phyloP scores from a whole-genome alignment of 2,113 vertebrate genomes.

The Hydrolagus affinis region DNA sequence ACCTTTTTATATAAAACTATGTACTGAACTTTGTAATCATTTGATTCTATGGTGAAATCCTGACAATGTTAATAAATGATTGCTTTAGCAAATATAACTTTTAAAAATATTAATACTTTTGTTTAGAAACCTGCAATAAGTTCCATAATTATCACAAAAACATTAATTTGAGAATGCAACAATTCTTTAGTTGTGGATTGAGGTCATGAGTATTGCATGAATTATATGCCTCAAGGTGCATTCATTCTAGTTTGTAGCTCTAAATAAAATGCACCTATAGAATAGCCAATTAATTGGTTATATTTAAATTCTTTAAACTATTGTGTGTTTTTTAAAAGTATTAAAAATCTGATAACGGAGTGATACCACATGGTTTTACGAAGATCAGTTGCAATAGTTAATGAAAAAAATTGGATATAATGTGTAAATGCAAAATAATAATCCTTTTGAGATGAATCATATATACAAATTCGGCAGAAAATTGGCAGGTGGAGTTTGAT shows the following conservation, averaged over 20 bases:
- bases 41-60: background rate
- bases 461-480: too few species aligned
- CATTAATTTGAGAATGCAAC: background rate
- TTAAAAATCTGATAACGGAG: background rate
- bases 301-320: background rate
- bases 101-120: constrained; percentile 11
- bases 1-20: background rate
- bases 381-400: background rate
- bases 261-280: background rate
- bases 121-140: background rate
- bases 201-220: constrained; percentile 4
- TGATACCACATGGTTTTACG: background rate
- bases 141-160: background rate
- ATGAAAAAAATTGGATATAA: background rate
- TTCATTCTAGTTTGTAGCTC: background rate
- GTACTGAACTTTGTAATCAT: background rate
- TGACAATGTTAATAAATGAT: constrained; percentile 1
- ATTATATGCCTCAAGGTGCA: background rate
- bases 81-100: background rate
- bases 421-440: too few species aligned
- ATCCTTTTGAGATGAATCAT: too few species aligned
- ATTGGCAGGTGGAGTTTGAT: too few species aligned
- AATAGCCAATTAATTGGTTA: background rate
- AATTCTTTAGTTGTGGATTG: background rate
- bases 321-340: too few species aligned